Evolutionary conservation across 2,113 vertebrate genomes (phyloP).

Genomic region (Malaclemys terrapin): DNA sequence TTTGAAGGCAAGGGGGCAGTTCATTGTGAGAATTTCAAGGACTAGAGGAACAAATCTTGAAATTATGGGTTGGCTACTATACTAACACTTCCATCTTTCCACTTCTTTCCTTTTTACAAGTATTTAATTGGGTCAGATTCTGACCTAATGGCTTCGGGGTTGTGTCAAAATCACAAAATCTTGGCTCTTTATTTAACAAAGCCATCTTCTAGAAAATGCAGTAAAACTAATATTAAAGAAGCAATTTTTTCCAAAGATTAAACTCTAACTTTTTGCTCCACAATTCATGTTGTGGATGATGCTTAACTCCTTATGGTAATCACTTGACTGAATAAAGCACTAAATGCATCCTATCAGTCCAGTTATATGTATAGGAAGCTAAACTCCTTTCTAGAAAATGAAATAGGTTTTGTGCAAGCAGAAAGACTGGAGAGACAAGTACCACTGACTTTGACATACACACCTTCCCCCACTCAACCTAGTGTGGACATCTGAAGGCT

Average conservation of each 20-base stretch:
- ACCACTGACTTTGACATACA: neutral
- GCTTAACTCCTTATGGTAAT: neutral
- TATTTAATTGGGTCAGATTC: neutral
- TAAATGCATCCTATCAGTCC: neutral
- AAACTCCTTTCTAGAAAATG: neutral
- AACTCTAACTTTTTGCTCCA: neutral
- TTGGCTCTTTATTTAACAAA: constrained; percentile 19
- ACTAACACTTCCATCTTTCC: neutral
- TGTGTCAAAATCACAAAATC: neutral
- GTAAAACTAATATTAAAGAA: neutral
- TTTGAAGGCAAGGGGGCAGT: neutral
- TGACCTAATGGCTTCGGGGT: neutral
- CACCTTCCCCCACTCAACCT: neutral
- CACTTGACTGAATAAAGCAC: neutral
- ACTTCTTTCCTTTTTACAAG: neutral
- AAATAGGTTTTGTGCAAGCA: neutral
- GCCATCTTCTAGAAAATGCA: neutral
- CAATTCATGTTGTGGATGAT: neutral
- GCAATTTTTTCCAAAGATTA: neutral
- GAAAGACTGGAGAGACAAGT: neutral
- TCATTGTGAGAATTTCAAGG: neutral
- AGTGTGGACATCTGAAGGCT: neutral
- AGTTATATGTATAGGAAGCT: neutral
- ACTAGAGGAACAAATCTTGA: neutral
- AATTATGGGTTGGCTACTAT: neutral